A percentile compares a stretch with the other conserved stretches of the same genome.
These are phyloP conservation scores for Forbesichthys papilliferus DNA, from an alignment of 2,113 vertebrate species.

Conservation along the genomic window DNA sequence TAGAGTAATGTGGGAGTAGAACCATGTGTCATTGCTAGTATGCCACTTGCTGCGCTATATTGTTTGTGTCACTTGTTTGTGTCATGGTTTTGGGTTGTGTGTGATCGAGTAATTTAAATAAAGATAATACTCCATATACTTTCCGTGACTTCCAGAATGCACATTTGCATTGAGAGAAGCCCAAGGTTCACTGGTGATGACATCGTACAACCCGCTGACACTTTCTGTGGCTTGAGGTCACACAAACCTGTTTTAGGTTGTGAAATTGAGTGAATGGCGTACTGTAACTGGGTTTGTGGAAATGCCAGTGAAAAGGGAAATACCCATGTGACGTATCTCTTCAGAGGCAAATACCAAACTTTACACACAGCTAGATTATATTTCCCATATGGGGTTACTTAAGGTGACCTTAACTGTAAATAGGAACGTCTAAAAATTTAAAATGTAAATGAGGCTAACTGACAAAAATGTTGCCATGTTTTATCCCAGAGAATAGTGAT, in stretches of 20 bases:
- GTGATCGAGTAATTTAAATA: constrained; percentile 30
- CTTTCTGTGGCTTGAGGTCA: constrained; percentile 16
- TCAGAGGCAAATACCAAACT: constrained; percentile 10
- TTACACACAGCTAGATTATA: constrained; percentile 5
- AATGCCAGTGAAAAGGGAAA: constrained; percentile 23
- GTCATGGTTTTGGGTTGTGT: constrained; percentile 27
- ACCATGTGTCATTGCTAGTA: constrained; percentile 5
- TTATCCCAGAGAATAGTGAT: constrained; percentile 33
- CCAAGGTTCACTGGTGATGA: constrained; percentile 38
- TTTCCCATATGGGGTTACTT: constrained; percentile 18
- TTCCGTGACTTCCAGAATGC: neutral
- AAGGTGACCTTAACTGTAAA: constrained; percentile 20
- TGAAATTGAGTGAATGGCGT: constrained; percentile 9
- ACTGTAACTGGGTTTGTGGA: constrained; percentile 13
- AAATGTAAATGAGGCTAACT: constrained; percentile 13
- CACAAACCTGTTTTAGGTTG: constrained; percentile 26
- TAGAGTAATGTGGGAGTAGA: no score
- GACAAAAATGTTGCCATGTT: constrained; percentile 20
- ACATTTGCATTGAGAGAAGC: neutral
- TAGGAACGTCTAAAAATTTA: neutral
- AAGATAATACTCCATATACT: constrained; percentile 14
- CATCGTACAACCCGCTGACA: neutral
- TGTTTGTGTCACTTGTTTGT: neutral
- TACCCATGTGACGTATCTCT: neutral
- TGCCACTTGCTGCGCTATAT: constrained; percentile 49